Evolutionary conservation across 2,888 invertebrate species (phyloP).

Genomic region (Augiades crinisus): DNA sequence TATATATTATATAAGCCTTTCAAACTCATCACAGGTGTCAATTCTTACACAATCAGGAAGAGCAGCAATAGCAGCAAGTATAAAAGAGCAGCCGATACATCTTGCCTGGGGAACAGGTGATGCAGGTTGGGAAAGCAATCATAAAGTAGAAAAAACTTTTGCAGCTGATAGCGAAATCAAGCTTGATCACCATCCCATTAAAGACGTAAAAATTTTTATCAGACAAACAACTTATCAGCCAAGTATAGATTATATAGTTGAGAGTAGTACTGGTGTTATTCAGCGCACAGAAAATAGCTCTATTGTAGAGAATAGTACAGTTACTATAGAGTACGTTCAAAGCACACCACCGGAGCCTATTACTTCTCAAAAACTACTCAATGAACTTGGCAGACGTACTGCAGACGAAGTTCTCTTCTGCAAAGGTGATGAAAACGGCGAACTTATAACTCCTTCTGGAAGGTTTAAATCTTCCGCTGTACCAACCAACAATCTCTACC

Average conservation of each 20-base stretch:
- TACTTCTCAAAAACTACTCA: neutral
- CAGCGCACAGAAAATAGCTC: neutral
- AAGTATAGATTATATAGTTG: slow-evolving; percentile 1
- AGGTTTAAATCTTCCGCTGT: neutral
- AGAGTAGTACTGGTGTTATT: neutral
- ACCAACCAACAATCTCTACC: slow-evolving; percentile 1
- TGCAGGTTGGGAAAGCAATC: neutral
- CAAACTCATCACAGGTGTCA: neutral
- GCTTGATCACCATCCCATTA: neutral
- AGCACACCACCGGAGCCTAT: slow-evolving; percentile 2
- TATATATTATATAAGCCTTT: slow-evolving; percentile 3
- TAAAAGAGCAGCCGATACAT: slow-evolving; percentile 1
- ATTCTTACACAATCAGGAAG: slow-evolving; percentile 1
- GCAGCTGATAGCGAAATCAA: neutral
- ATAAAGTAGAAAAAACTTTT: slow-evolving; percentile 1
- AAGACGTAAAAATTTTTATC: neutral
- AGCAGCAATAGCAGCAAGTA: slow-evolving; percentile 4
- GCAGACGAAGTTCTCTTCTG: neutral
- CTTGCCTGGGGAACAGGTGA: slow-evolving; percentile 2
- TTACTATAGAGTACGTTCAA: neutral
- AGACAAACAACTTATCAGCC: neutral
- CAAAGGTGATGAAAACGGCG: slow-evolving; percentile 1
- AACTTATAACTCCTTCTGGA: slow-evolving; percentile 1
- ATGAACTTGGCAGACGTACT: neutral
- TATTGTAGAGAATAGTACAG: neutral